Conservation (phyloP, 2,113 vertebrate genomes). For the Urocynchramus pylzowi region DNA sequence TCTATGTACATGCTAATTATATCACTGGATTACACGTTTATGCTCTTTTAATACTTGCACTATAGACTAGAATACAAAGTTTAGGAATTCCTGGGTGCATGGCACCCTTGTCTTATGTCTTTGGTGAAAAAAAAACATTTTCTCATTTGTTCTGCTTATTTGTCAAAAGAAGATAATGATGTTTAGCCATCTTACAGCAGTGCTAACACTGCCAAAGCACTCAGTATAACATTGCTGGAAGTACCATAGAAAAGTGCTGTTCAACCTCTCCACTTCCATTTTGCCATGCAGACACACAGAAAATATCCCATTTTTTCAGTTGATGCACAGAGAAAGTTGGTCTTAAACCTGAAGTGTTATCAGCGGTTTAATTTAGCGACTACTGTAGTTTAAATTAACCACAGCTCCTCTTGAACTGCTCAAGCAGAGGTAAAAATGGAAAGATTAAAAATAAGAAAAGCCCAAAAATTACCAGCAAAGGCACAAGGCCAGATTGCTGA, state of each 20-base stretch:
- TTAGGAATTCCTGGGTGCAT: rapidly evolving
- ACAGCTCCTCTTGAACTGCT: background rate
- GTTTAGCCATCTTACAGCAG: background rate
- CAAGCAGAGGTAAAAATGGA: background rate
- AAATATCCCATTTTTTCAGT: background rate
- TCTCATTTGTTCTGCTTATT: background rate
- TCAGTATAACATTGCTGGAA: background rate
- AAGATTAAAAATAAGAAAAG: conserved; percentile 19
- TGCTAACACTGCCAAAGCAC: background rate
- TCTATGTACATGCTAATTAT: background rate
- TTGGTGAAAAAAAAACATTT: background rate
- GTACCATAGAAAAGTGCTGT: background rate
- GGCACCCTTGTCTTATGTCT: background rate
- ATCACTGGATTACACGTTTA: background rate
- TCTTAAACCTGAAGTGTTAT: background rate
- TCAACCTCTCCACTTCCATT: background rate
- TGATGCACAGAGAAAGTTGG: background rate
- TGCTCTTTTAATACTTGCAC: background rate
- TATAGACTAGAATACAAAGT: background rate
- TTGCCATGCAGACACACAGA: background rate
- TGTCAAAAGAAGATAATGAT: background rate
- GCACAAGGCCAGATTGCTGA: background rate
- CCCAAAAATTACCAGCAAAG: background rate
- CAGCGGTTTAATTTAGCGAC: background rate
- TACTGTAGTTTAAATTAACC: background rate